These are phyloP conservation scores for Xenopus petersii DNA, from an alignment of 2,797 vertebrate genomes.

Conservation along the genomic window DNA sequence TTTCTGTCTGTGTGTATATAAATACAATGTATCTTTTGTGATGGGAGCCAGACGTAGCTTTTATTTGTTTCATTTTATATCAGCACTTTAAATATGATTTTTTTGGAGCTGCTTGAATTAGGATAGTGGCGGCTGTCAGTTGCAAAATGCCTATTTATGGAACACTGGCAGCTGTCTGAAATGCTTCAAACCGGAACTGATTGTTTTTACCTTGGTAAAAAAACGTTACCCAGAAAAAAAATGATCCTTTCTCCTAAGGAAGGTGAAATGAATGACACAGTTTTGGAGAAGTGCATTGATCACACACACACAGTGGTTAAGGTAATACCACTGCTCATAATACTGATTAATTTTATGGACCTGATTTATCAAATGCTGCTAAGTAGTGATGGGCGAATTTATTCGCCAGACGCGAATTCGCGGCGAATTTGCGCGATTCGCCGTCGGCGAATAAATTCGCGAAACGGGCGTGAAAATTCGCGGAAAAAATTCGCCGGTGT, in stretches of 20 bases:
- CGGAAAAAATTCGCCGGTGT: no score
- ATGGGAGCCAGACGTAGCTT: no score
- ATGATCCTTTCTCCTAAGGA: conserved; percentile 13
- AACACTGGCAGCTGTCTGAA: conserved; percentile 17
- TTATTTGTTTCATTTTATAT: no score
- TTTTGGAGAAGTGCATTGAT: conserved; percentile 19
- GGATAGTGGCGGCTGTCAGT: conserved; percentile 13
- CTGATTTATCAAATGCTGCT: no score
- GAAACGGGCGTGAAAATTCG: no score
- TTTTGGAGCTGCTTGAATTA: not conserved
- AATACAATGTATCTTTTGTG: no score
- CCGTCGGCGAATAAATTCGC: no score
- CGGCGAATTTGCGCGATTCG: no score
- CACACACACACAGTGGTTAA: conserved; percentile 21
- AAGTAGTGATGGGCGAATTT: no score
- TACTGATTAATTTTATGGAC: conserved; percentile 27
- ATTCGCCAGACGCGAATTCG: no score
- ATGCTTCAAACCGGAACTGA: conserved; percentile 30
- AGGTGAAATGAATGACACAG: conserved; percentile 44
- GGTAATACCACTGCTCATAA: conserved; percentile 13
- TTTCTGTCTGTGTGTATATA: no score
- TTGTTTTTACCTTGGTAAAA: conserved; percentile 39
- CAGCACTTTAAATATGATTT: no score
- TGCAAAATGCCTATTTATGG: conserved; percentile 31
- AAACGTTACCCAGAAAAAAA: conserved; percentile 32